Evolutionary conservation across 2,888 invertebrate species (phyloP), one percentile per base, ranked within the genome.

Genomic region (Alcis repandata): DNA sequence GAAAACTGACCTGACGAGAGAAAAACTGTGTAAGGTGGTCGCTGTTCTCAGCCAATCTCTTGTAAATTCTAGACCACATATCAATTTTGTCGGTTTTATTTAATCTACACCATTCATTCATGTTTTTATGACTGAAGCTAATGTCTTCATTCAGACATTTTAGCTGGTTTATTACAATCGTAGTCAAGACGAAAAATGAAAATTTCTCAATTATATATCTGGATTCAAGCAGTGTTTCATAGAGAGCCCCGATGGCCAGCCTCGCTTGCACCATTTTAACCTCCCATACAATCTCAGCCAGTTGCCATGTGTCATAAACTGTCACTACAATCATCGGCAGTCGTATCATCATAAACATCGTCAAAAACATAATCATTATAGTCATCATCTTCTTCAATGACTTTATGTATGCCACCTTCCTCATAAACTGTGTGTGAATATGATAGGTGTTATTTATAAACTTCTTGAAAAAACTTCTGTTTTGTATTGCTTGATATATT

Each of bases 1-100:
- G n/a, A n/a, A 33, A 38, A 22, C 20, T 38, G 52, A 59, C 59
- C 59, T 59, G 43, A 6, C 22, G 17, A 45, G 59, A 52, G 41
- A 52, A 59, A 52, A 33, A 45, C 15, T 33, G 20, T 22, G 33
- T 43, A 4, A 59, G 15, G 6, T 36, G 17, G 2, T 52, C 17
- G n/a, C 33, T 36, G 22, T 36, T 45, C 17, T 52, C 22, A 6
- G 11, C 15, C 11, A 59, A 22, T 9, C 36, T 17, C 10, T 52
- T 43, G 13, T 59, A 52, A 20, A 45, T 52, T 32, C 15, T 10
- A 27, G 36, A 10, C 59, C 59, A 59, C 0, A 4, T 8, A 3
- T 27, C n/a, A 46, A 46, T 22, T n/a, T 27, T 13, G 0, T 2
- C 8, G 7, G 7, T 46, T n/a, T n/a, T 43, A 46, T 13, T 13